These are phyloP conservation scores for Amazona guildingii DNA, from an alignment of 2,113 vertebrate genomes.

Conservation along the genomic window DNA sequence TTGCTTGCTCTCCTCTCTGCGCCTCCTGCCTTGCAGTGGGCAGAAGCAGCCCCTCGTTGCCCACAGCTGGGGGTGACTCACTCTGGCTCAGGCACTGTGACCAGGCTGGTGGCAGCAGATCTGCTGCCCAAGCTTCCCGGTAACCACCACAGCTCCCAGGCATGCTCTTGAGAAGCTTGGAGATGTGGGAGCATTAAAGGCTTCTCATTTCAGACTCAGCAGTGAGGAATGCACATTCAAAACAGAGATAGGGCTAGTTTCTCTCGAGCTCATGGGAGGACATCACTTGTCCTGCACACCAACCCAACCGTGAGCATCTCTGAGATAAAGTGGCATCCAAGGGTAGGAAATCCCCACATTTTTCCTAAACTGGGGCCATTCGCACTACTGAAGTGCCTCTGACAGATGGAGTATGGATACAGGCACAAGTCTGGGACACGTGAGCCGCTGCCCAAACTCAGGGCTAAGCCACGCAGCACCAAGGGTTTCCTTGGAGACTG, in stretches of 20 bases:
- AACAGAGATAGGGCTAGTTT: background rate
- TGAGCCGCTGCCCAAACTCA: background rate
- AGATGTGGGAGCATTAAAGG: background rate
- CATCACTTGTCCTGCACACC: background rate
- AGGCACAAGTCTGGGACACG: background rate
- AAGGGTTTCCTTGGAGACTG: constrained; percentile 30
- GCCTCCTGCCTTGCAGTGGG: background rate
- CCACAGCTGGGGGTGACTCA: rapidly evolving
- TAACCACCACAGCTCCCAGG: background rate
- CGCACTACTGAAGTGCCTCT: background rate
- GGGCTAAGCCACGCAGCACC: background rate
- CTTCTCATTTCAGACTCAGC: background rate
- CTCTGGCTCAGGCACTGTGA: background rate
- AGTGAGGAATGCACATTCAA: rapidly evolving
- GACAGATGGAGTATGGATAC: background rate
- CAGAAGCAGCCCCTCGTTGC: background rate
- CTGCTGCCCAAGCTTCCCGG: background rate
- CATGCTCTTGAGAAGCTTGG: background rate
- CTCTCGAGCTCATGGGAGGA: rapidly evolving
- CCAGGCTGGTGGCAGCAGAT: background rate
- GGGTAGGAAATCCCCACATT: background rate
- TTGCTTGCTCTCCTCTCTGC: background rate
- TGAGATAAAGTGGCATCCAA: background rate
- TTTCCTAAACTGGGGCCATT: background rate
- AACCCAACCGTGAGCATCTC: background rate